A percentile compares a stretch with the other conserved stretches of the same genome.
phyloP scores from a whole-genome alignment of 2,113 vertebrate genomes.

The Thryonomys swinderianus region DNA sequence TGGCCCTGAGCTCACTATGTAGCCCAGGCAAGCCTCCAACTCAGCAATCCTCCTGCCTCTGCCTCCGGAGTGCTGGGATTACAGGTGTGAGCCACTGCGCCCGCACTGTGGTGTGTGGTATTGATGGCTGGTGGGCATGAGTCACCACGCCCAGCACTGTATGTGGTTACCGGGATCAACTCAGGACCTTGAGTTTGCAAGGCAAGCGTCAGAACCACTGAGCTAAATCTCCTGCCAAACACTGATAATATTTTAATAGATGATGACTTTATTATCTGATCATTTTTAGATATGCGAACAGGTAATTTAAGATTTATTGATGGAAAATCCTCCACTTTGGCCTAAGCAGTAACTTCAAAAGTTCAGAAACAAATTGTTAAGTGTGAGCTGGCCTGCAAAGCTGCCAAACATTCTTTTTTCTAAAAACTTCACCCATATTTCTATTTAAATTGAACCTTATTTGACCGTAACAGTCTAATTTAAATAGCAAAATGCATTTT shows the following conservation, averaged over 20 bases:
- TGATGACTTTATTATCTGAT: slow-evolving; percentile 18
- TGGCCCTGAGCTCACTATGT: no score
- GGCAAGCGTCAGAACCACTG: no score
- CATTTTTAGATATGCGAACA: slow-evolving; percentile 31
- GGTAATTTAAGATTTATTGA: background rate
- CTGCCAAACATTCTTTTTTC: slow-evolving; percentile 7
- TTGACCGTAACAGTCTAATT: slow-evolving; percentile 33
- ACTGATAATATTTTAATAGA: background rate
- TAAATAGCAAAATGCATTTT: slow-evolving; percentile 16
- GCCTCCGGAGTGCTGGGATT: no score
- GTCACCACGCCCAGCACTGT: no score
- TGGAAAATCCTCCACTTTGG: background rate
- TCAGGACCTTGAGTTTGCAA: no score
- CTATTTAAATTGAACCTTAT: background rate
- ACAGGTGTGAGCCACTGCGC: no score
- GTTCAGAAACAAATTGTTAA: slow-evolving; percentile 40
- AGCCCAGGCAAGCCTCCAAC: no score
- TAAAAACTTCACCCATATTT: slow-evolving; percentile 38
- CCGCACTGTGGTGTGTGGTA: no score
- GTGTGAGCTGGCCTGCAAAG: background rate
- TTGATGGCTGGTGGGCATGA: no score
- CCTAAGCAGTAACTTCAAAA: slow-evolving; percentile 44
- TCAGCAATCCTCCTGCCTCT: no score
- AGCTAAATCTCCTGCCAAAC: no score
- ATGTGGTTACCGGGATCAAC: no score